Evolutionary conservation across 2,113 vertebrate genomes (phyloP).

Genomic region (Paramisgurnus dabryanus): DNA sequence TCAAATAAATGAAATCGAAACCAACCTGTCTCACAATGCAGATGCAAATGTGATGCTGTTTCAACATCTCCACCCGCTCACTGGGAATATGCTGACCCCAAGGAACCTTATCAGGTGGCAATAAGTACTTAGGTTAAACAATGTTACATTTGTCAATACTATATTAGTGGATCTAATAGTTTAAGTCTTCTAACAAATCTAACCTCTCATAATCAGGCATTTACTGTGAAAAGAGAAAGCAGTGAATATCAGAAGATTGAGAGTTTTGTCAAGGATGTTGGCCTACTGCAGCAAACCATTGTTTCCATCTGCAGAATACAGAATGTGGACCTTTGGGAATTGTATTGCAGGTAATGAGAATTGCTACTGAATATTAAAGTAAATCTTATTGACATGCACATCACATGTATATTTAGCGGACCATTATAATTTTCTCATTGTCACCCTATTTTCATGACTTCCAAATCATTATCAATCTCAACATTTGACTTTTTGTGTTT

Average conservation of each 20-base stretch:
- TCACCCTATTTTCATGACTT: no score
- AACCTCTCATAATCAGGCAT: slow-evolving; percentile 47
- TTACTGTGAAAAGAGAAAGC: slow-evolving; percentile 72
- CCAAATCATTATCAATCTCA: no score
- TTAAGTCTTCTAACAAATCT: background rate
- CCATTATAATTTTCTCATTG: no score
- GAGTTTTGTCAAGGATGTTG: slow-evolving; percentile 66
- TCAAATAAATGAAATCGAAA: slow-evolving; percentile 62
- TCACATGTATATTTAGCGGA: no score
- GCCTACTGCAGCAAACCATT: slow-evolving; percentile 77
- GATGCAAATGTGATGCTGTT: slow-evolving; percentile 45
- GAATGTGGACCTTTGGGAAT: slow-evolving; percentile 88
- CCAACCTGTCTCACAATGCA: slow-evolving; percentile 25
- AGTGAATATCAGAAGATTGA: slow-evolving; percentile 81
- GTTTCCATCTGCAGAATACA: slow-evolving; percentile 84
- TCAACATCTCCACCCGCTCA: background rate
- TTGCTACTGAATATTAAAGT: background rate
- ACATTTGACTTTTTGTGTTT: no score
- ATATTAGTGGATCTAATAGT: background rate
- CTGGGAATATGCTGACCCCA: slow-evolving; percentile 55
- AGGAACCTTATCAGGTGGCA: slow-evolving; percentile 23
- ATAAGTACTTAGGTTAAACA: background rate
- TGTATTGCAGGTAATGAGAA: slow-evolving; percentile 81
- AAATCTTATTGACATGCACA: no score
- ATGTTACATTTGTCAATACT: background rate